Evolutionary conservation across 2,113 vertebrate genomes (phyloP), one percentile per base, ranked within the genome.

Genomic region (Xenus cinereus): DNA sequence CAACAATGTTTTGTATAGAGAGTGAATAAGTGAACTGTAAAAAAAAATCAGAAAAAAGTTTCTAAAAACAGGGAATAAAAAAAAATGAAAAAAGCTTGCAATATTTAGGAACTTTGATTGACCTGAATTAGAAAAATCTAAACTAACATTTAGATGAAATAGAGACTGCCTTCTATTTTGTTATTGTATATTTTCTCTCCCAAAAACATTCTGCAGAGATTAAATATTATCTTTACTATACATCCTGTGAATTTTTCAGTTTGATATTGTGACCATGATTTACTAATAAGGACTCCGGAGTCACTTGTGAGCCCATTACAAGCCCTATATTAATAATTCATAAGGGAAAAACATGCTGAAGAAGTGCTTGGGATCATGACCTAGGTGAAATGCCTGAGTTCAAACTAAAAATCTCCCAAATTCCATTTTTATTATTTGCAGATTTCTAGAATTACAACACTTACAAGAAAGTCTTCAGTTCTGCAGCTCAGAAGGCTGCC

Each of bases 251-350:
- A 93, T 86, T 93, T 83, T 96, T 88, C 51, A 78, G 68, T 64
- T 95, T 95, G 79, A 91, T 91, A 94, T 74, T 86, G 89, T 96
- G 78, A 89, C 66, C 80, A 67, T 84, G 86, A 91, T 95, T 97
- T 98, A 87, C 93, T 96, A 97, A 95, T 93, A 93, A 80, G 86
- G 74, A 97, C 93, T 96, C 96, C 32, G 62, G 77, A 93, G 92
- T 94, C 95, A 94, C 90, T 96, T 68, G 89, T 71, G 84, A 96
- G 94, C 68, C 79, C 63, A 75, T 92, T 90, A 92, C 69, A 92
- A 96, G 74, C 41, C 92, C 69, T 53, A 35, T 87, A 95, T 98
- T 97, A 98, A 98, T 98, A 98, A 98, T 98, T 98, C 94, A 98
- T 97, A 94, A 92, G 87, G 90, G 71, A 37, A 79, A 93, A 96